Evolutionary conservation across 2,113 vertebrate species (phyloP).

Genomic region (Chaenocephalus aceratus): DNA sequence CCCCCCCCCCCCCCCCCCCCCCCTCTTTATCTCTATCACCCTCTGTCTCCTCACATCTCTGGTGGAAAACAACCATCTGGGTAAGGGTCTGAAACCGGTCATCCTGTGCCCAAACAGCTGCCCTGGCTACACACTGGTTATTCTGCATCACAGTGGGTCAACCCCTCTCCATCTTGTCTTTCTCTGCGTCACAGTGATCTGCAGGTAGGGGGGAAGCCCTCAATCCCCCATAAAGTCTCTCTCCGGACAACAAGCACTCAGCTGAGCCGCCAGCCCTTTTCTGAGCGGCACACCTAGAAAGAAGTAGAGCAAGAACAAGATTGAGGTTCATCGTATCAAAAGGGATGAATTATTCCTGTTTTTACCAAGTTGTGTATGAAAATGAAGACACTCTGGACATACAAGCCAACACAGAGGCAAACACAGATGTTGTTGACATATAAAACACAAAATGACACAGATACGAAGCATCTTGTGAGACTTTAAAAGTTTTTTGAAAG

Average conservation of each 20-base stretch:
- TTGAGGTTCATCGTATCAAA: not conserved
- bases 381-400: too few species aligned
- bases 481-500: too few species aligned
- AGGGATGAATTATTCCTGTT: conserved; percentile 15
- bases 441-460: too few species aligned
- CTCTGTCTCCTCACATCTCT: conserved; percentile 6
- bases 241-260: conserved; percentile 19
- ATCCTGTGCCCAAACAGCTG: conserved; percentile 23
- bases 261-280: conserved; percentile 21
- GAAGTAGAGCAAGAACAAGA: conserved; percentile 5
- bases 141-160: not conserved
- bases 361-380: too few species aligned
- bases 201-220: conserved; percentile 19
- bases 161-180: not conserved
- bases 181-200: conserved; percentile 7
- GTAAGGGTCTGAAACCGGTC: conserved; percentile 21
- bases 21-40: not conserved
- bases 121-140: conserved; percentile 11
- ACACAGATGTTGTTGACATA: too few species aligned
- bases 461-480: too few species aligned
- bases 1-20: too few species aligned
- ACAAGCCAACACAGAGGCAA: too few species aligned
- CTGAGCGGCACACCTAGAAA: conserved; percentile 26
- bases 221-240: conserved; percentile 18
- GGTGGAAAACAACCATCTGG: conserved; percentile 25